Conservation (phyloP, 1,140 invertebrate genomes). For the Octopus sinensis region DNA sequence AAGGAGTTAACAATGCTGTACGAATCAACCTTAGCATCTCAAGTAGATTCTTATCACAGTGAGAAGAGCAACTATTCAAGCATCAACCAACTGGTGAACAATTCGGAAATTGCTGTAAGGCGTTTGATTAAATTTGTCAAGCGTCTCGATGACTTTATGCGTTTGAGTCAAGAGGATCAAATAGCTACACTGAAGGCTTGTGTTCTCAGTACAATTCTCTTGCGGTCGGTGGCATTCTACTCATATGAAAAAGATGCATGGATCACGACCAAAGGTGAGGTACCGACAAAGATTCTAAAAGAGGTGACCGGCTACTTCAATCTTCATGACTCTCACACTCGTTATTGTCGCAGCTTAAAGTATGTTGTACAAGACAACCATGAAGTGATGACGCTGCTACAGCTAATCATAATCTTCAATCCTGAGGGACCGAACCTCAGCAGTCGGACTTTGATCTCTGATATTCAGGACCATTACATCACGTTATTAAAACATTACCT, state of each 20-base stretch:
- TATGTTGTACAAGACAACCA: slow-evolving; percentile 44
- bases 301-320: slow-evolving; percentile 46
- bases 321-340: slow-evolving; percentile 51
- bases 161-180: slow-evolving; percentile 44
- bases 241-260: slow-evolving; percentile 42
- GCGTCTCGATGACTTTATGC: slow-evolving; percentile 42
- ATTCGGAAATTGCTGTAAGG: slow-evolving; percentile 44
- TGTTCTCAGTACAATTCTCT: slow-evolving; percentile 42
- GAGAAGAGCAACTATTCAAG: slow-evolving; percentile 35
- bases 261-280: slow-evolving; percentile 43
- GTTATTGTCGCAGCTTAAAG: slow-evolving; percentile 50
- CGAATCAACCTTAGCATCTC: slow-evolving; percentile 10
- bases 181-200: slow-evolving; percentile 41
- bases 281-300: slow-evolving; percentile 51
- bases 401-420: slow-evolving; percentile 83
- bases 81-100: slow-evolving; percentile 44
- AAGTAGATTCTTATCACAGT: not conserved
- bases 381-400: slow-evolving; percentile 78
- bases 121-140: slow-evolving; percentile 49
- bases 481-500: slow-evolving; percentile 83
- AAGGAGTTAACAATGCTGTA: slow-evolving; percentile 9
- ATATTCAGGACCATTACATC: slow-evolving; percentile 82
- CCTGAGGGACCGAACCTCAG: slow-evolving; percentile 76
- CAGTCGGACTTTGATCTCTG: slow-evolving; percentile 69
- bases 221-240: slow-evolving; percentile 46